Percentiles rank a stretch among this genome's conserved stretches.
These are phyloP conservation scores for Synergus umbraculus DNA, from an alignment of 2,888 invertebrate genomes.

Conservation along the genomic window DNA sequence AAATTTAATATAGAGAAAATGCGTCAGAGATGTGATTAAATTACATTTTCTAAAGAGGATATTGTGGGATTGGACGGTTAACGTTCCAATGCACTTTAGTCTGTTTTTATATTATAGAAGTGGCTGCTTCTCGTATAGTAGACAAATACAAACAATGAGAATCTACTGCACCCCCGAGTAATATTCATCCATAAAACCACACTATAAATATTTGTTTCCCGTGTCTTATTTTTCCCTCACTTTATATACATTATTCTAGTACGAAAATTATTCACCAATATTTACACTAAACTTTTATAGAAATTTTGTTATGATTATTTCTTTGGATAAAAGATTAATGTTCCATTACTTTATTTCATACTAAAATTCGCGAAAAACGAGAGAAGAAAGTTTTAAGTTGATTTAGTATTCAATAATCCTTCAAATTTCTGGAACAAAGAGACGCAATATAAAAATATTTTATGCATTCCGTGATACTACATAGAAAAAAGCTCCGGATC, in stretches of 20 bases:
- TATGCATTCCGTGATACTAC: background rate
- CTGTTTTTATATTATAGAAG: constrained; percentile 12
- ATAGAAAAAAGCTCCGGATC: background rate
- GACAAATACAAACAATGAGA: constrained; percentile 10
- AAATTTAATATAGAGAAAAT: background rate
- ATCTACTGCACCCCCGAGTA: background rate
- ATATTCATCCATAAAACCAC: background rate
- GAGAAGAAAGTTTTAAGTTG: background rate
- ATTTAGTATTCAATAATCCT: background rate
- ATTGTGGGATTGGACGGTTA: constrained; percentile 19
- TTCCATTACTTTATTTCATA: background rate
- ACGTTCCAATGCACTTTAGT: constrained; percentile 39
- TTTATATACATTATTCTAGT: background rate
- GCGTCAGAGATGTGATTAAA: constrained; percentile 21
- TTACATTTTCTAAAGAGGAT: constrained; percentile 24
- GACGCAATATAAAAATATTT: constrained; percentile 19
- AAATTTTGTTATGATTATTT: background rate
- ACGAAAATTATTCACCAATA: background rate
- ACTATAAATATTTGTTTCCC: background rate
- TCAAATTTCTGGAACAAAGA: background rate
- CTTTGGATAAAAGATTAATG: background rate
- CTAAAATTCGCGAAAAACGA: background rate
- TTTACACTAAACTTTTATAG: background rate
- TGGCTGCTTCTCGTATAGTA: constrained; percentile 7
- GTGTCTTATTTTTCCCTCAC: background rate